These are phyloP conservation scores for Chaetodon trifascialis DNA, from an alignment of 2,113 vertebrate species.

Conservation along the genomic window DNA sequence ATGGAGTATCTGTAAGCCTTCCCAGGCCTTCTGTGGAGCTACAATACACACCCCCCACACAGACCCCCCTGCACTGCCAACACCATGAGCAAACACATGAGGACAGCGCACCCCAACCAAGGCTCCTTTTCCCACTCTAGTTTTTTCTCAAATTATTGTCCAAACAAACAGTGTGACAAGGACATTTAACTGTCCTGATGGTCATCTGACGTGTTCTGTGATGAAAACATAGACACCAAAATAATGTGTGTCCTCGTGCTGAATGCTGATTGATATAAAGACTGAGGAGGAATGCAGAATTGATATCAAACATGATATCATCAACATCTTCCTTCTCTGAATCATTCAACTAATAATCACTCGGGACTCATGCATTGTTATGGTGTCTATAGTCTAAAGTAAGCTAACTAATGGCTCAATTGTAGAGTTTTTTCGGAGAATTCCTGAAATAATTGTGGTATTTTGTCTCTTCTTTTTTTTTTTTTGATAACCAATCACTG, in stretches of 20 bases:
- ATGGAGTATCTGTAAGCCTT: background rate
- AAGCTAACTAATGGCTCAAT: background rate
- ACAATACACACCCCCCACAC: background rate
- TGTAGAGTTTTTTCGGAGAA: background rate
- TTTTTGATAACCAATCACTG: constrained; percentile 2
- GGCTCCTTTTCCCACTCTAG: background rate
- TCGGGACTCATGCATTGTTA: background rate
- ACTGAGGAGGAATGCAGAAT: background rate
- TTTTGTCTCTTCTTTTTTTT: no score
- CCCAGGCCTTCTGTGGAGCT: background rate
- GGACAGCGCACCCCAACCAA: background rate
- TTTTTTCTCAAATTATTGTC: background rate
- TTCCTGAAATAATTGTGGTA: background rate
- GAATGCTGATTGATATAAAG: background rate
- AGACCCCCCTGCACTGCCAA: background rate
- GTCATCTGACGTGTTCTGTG: background rate
- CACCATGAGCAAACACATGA: background rate
- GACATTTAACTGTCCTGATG: background rate
- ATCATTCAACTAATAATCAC: background rate
- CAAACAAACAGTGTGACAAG: background rate
- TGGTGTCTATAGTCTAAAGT: constrained; percentile 10
- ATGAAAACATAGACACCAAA: constrained; percentile 8
- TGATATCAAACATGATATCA: background rate
- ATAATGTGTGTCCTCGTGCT: background rate
- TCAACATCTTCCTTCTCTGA: background rate